Conservation (phyloP, 2,113 vertebrate species). For the Nettapus auritus region DNA sequence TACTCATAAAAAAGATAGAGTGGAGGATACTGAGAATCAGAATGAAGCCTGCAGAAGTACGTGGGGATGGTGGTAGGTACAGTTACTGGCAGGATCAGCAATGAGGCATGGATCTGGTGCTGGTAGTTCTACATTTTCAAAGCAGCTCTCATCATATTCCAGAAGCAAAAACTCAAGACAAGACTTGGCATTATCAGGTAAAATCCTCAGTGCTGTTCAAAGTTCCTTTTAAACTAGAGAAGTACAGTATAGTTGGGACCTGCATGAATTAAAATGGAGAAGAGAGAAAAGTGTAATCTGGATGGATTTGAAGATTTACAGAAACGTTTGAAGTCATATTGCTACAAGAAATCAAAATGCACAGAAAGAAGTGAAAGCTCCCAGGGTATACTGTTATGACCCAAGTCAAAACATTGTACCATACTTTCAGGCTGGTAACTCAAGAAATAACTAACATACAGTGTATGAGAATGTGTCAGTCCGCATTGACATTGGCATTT, state of each 20-base stretch:
- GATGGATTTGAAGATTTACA: not conserved
- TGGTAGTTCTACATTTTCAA: not conserved
- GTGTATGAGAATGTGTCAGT: not conserved
- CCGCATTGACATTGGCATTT: not conserved
- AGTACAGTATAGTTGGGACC: rapidly evolving
- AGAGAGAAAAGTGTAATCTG: not conserved
- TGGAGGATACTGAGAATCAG: not conserved
- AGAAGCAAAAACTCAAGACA: not conserved
- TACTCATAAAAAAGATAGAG: not conserved
- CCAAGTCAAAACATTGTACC: not conserved
- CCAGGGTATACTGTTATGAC: rapidly evolving
- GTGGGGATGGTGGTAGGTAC: not conserved
- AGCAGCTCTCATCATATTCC: not conserved
- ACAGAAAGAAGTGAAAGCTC: not conserved
- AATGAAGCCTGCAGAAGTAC: not conserved
- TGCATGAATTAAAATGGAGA: not conserved
- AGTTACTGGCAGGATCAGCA: not conserved
- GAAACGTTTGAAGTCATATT: not conserved
- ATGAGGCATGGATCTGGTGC: not conserved
- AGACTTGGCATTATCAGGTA: not conserved
- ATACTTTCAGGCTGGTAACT: not conserved
- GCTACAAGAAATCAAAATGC: not conserved
- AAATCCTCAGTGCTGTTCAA: not conserved
- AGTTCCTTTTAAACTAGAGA: not conserved
- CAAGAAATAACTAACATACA: not conserved